phyloP scores from a whole-genome alignment of 1,140 invertebrate genomes.

The Papilio dardanus region DNA sequence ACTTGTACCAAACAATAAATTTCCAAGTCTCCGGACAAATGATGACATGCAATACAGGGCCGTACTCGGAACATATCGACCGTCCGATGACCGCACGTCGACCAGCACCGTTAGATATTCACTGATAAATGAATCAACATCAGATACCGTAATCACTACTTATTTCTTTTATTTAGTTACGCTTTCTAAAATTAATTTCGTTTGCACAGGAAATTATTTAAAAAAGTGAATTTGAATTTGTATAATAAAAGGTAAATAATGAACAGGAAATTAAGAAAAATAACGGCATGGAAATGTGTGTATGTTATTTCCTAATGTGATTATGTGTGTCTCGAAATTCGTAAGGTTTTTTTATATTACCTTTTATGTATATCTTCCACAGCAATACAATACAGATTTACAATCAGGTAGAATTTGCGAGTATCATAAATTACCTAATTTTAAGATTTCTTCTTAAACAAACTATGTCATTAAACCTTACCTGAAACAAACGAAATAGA shows the following conservation, averaged over 20 bases:
- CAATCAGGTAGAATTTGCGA: too few relatives aligned
- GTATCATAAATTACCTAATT: background rate
- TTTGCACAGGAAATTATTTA: conserved; percentile 5
- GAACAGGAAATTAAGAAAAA: conserved; percentile 26
- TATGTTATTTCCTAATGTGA: background rate
- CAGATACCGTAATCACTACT: conserved; percentile 19
- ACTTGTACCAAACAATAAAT: conserved; percentile 45
- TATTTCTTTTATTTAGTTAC: conserved; percentile 21
- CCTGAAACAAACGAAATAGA: background rate
- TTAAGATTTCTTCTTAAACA: background rate
- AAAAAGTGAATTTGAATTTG: conserved; percentile 20
- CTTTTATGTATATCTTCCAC: too few relatives aligned
- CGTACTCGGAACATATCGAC: conserved; percentile 41
- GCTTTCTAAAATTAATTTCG: conserved; percentile 9
- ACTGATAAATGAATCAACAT: conserved; percentile 32
- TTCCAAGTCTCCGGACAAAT: conserved; percentile 61
- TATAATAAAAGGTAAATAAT: background rate
- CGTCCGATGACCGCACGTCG: conserved; percentile 20
- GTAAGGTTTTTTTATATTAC: background rate
- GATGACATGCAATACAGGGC: conserved; percentile 57
- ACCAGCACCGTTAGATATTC: conserved; percentile 18
- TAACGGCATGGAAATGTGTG: background rate
- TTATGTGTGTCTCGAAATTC: background rate
- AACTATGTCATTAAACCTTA: background rate
- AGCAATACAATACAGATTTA: too few relatives aligned